Evolutionary conservation across 92 coral and sea anemone genomes (phyloP).

Genomic region (Zoanthus sociatus): DNA sequence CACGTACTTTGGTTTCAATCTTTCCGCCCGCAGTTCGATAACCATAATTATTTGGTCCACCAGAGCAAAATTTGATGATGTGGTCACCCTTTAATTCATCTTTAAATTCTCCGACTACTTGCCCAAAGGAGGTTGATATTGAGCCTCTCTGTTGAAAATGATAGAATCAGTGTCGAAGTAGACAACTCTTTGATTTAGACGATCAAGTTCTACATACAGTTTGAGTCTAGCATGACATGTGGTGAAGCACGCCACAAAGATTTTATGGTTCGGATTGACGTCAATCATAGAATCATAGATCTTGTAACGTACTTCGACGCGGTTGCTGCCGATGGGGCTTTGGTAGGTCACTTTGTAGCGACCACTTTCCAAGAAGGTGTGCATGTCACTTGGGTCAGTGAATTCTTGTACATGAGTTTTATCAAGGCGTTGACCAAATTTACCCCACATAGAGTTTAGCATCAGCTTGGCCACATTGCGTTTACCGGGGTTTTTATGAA

Average conservation of each 20-base stretch:
- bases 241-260: too few species aligned
- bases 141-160: not conserved
- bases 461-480: slow-evolving; percentile 22
- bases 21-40: not conserved
- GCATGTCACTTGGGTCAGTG: not conserved
- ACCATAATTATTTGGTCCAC: not conserved
- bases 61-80: not conserved
- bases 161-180: too few species aligned
- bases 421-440: too few species aligned
- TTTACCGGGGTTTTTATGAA: slow-evolving; percentile 22
- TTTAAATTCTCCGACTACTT: not conserved
- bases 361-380: not conserved
- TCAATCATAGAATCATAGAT: not conserved
- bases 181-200: not conserved
- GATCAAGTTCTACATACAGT: not conserved
- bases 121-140: not conserved
- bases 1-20: not conserved
- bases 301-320: not conserved
- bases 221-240: not conserved
- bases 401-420: not conserved
- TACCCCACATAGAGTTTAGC: slow-evolving; percentile 35
- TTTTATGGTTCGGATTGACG: not conserved
- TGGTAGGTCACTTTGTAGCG: not conserved
- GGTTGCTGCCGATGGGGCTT: not conserved
- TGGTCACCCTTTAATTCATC: not conserved